Evolutionary conservation across 1,140 invertebrate species (phyloP).

Genomic region (Liolophura sinensis): DNA sequence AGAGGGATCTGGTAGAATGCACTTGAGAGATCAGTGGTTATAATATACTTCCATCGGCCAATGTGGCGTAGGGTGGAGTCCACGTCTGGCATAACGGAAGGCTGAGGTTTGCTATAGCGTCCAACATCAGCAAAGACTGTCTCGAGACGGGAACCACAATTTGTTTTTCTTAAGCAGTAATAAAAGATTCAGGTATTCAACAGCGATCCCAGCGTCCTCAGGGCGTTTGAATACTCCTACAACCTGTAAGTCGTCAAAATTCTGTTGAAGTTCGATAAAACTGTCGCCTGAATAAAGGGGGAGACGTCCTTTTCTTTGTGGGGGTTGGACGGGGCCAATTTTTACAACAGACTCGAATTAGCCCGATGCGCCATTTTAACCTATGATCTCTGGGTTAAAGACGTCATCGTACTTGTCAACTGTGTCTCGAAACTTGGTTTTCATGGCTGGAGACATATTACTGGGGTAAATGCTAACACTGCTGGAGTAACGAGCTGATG

Average conservation of each 20-base stretch:
- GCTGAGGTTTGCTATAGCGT: constrained; percentile 14
- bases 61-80: too few relatives aligned
- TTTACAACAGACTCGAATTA: constrained; percentile 26
- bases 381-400: constrained; percentile 21
- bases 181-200: constrained; percentile 20
- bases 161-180: constrained; percentile 24
- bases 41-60: too few relatives aligned
- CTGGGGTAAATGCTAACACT: constrained; percentile 27
- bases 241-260: constrained; percentile 27
- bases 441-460: constrained; percentile 15
- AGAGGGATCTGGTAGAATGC: too few relatives aligned
- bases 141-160: constrained; percentile 17
- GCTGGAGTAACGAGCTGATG: too few relatives aligned
- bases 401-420: constrained; percentile 17
- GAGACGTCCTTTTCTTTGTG: constrained; percentile 28
- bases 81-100: constrained; percentile 9
- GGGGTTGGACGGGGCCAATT: constrained; percentile 30
- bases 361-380: too few relatives aligned
- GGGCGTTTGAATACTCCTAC: constrained; percentile 19
- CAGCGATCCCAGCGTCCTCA: constrained; percentile 6
- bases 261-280: constrained; percentile 19
- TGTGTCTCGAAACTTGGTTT: constrained; percentile 2
- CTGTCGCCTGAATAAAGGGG: constrained; percentile 24
- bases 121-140: constrained; percentile 26
- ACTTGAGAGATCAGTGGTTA: too few relatives aligned